A percentile compares a stretch with the other conserved stretches of the same genome.
These are phyloP conservation scores for Peromyscus maniculatus DNA, from an alignment of 2,113 vertebrate species.

Conservation along the genomic window DNA sequence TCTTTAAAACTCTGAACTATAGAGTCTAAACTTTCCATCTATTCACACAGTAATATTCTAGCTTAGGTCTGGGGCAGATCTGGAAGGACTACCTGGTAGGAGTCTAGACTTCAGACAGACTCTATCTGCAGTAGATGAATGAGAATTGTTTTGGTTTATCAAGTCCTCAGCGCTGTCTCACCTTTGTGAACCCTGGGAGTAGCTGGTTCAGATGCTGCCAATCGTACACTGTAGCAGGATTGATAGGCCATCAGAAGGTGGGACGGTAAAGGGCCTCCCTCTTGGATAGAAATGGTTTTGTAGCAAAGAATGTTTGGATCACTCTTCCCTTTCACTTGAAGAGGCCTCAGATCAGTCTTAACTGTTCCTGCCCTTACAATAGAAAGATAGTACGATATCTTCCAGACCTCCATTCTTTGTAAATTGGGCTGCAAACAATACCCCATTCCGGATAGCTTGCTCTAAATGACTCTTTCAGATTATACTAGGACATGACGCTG, in stretches of 20 bases:
- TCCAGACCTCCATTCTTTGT: constrained; percentile 22
- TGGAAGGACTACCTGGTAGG: not conserved
- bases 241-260: not conserved
- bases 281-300: not conserved
- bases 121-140: not conserved
- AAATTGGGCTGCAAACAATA: constrained; percentile 26
- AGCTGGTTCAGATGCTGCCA: not conserved
- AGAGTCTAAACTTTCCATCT: not conserved
- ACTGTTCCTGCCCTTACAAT: not conserved
- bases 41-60: not conserved
- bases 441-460: not conserved
- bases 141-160: constrained; percentile 6
- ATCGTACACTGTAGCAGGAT: not conserved
- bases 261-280: not conserved
- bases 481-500: not conserved
- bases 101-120: not conserved
- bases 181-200: constrained; percentile 4
- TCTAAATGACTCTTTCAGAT: constrained; percentile 50
- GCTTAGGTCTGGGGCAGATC: not conserved
- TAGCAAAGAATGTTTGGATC: constrained; percentile 44
- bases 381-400: not conserved
- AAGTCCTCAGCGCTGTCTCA: not conserved
- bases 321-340: constrained; percentile 56
- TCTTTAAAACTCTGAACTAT: not conserved
- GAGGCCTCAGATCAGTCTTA: constrained; percentile 13